Evolutionary conservation across 2,888 invertebrate species (phyloP).

Genomic region (Trachelus stipa): DNA sequence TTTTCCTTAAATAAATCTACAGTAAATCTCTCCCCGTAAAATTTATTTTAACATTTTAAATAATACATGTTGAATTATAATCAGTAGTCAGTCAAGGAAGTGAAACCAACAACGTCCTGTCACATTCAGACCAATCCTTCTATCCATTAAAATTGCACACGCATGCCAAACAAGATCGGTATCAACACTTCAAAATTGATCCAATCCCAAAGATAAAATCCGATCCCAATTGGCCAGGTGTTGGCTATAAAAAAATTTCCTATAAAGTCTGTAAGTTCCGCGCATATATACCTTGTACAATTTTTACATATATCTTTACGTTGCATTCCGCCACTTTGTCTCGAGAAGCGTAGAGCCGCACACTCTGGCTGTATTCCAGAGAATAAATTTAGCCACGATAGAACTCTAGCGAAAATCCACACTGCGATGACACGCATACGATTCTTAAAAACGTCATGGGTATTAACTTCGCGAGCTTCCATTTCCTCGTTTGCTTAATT

Average conservation of each 20-base stretch:
- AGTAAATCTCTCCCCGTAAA: not conserved
- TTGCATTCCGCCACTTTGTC: not conserved
- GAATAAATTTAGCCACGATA: constrained; percentile 5
- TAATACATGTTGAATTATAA: not conserved
- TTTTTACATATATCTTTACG: not conserved
- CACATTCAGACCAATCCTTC: not conserved
- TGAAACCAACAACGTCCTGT: not conserved
- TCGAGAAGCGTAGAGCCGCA: not conserved
- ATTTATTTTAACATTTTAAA: not conserved
- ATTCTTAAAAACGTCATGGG: not conserved
- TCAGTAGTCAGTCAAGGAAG: not conserved
- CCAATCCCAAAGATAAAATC: too few relatives aligned
- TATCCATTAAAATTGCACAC: too few relatives aligned
- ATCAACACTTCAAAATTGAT: too few relatives aligned
- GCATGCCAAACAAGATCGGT: too few relatives aligned
- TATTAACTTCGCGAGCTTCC: not conserved
- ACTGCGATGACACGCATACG: not conserved
- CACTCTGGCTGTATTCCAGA: constrained; percentile 3
- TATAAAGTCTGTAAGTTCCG: not conserved
- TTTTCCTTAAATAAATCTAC: not conserved
- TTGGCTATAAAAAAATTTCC: not conserved
- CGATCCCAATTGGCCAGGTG: too few relatives aligned
- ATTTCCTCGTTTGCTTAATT: not conserved
- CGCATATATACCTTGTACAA: not conserved
- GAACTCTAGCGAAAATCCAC: not conserved